Evolutionary conservation across 2,797 vertebrate species (phyloP).

Genomic region (Periophthalmus magnuspinnatus): DNA sequence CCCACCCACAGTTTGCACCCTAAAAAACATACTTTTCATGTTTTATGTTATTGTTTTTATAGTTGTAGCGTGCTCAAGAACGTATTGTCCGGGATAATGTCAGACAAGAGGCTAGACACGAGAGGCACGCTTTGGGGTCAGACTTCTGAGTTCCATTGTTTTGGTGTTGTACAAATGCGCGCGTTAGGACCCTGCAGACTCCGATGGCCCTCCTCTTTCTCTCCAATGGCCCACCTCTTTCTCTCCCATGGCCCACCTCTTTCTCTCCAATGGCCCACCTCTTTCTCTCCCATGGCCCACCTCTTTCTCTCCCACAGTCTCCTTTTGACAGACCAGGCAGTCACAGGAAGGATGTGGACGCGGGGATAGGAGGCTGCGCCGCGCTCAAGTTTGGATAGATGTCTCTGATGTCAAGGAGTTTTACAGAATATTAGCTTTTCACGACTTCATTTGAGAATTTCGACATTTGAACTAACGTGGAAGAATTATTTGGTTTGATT

Average conservation of each 20-base stretch:
- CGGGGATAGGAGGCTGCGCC: constrained; percentile 27
- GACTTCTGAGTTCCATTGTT: constrained; percentile 18
- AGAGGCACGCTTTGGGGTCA: constrained; percentile 18
- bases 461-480: constrained; percentile 4
- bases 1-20: background rate
- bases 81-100: background rate
- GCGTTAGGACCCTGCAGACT: constrained; percentile 74
- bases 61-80: background rate
- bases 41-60: too few relatives aligned
- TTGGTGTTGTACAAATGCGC: background rate
- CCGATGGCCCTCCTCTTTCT: constrained; percentile 14
- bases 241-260: constrained; percentile 16
- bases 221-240: too few relatives aligned
- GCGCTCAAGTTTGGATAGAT: constrained; percentile 39
- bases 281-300: constrained; percentile 6
- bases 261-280: too few relatives aligned
- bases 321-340: constrained; percentile 45
- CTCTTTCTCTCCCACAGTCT: constrained; percentile 38
- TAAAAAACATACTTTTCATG: too few relatives aligned
- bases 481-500: constrained; percentile 1
- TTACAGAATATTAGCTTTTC: constrained; percentile 17
- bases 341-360: constrained; percentile 49
- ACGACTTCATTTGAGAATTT: constrained; percentile 1
- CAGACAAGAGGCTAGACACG: background rate
- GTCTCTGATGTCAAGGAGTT: constrained; percentile 44